Evolutionary conservation across 2,888 invertebrate genomes (phyloP).

Genomic region (Philonicus albiceps): DNA sequence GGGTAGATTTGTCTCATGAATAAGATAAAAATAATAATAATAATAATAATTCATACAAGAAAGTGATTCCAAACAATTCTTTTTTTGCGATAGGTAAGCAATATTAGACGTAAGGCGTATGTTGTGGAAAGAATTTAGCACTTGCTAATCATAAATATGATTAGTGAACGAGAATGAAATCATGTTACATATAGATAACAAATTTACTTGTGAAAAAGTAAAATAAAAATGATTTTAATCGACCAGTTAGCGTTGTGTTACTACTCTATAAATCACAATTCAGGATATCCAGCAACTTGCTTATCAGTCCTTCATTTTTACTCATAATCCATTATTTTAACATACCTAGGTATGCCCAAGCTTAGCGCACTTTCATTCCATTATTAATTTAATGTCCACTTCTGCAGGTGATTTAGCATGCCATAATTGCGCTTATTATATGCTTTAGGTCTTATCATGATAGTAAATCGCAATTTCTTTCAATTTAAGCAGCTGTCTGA

Average conservation of each 20-base stretch:
- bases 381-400: background rate
- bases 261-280: background rate
- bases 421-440: background rate
- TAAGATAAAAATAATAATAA: too few species aligned
- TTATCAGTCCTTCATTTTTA: background rate
- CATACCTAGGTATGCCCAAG: background rate
- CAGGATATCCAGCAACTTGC: background rate
- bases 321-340: background rate
- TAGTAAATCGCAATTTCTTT: conserved; percentile 14
- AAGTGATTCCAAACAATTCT: too few species aligned
- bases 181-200: too few species aligned
- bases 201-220: background rate
- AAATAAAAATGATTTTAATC: background rate
- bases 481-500: conserved; percentile 1
- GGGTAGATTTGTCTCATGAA: too few species aligned
- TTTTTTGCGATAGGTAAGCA: too few species aligned
- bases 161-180: background rate
- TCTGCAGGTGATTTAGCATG: background rate
- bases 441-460: background rate
- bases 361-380: background rate
- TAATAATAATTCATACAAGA: too few species aligned
- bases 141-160: background rate
- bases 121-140: background rate
- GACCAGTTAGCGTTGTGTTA: background rate
- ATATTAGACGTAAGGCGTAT: too few species aligned